Evolutionary conservation across 2,888 invertebrate species (phyloP), one percentile per base, ranked within the genome.

Genomic region (Drosophila aldrichi): DNA sequence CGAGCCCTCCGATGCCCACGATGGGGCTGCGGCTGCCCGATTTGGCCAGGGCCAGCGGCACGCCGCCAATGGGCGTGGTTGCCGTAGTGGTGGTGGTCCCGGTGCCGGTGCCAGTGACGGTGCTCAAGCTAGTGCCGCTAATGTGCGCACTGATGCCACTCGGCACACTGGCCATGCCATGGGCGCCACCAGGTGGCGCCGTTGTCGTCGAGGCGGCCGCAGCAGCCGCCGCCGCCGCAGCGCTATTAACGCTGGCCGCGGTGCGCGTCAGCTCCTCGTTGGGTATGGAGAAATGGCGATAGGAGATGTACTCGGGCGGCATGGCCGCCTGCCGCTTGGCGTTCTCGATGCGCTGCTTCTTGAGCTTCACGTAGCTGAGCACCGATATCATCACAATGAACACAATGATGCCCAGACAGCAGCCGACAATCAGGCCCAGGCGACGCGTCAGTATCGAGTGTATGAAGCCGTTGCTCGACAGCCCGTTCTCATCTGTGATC

Each of bases 301-400:
- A 97, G 29, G 97, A 96, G 88, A 97, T 95, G 92, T 96, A 97
- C 89, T 97, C 96, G 9, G 96, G 96, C 16, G 96, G 95, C 88
- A 96, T 94, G 16, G 95, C 94, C 77, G 95, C 96, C 84, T 94
- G 94, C 62, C 96, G 93, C 93, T 97, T 97, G 10, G 95, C 95
- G 29, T 95, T 95, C 74, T 95, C 95, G 44, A 93, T 91, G 77
- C 96, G 94, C 89, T 97, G 95, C 92, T 97, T 97, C 93, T 97
- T 96, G 74, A 97, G 95, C 93, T 97, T 97, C 74, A 97, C 95
- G 91, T 97, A 97, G 32, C 96, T 97, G 75, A 97, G 94, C 51
- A 96, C 95, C n/a, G 97, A 96, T 63, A 97, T 96, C 88, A 97
- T 94, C 32, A 97, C 95, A 59, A 97, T 95, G 91, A 97, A 97